Percentiles rank a stretch among this genome's conserved stretches.
These are phyloP conservation scores for Drosophila melanosoma DNA, from an alignment of 2,888 invertebrate genomes.

Conservation along the genomic window DNA sequence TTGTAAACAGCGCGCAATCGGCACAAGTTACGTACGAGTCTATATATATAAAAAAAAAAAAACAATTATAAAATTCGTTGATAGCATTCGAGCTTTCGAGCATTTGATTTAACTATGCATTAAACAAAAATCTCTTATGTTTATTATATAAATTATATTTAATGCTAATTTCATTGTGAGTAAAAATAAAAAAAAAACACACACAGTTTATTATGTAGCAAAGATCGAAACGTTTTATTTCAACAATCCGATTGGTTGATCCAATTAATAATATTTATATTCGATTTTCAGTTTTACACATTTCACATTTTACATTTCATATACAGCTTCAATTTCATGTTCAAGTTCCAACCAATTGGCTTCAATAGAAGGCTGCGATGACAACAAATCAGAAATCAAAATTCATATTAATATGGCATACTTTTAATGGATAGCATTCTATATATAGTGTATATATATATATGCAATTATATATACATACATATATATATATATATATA, in stretches of 20 bases:
- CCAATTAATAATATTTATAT: slow-evolving; percentile 2
- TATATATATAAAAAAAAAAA: slow-evolving; percentile 22
- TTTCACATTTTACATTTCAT: slow-evolving; percentile 2
- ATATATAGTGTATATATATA: slow-evolving; percentile 33
- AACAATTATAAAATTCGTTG: slow-evolving; percentile 46
- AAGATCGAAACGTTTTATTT: slow-evolving; percentile 63
- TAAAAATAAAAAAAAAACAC: slow-evolving; percentile 52
- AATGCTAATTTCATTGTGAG: slow-evolving; percentile 77
- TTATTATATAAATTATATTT: slow-evolving; percentile 75
- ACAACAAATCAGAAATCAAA: slow-evolving; percentile 75
- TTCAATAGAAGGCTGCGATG: slow-evolving; percentile 79
- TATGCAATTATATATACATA: slow-evolving; percentile 16
- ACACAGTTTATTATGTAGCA: slow-evolving; percentile 79
- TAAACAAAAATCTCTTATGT: slow-evolving; percentile 69
- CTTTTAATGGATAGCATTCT: slow-evolving; percentile 50
- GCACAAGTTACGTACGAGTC: slow-evolving; percentile 69
- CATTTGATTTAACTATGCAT: slow-evolving; percentile 71
- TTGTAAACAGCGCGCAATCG: slow-evolving; percentile 76
- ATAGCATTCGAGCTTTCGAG: slow-evolving; percentile 78
- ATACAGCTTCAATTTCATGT: slow-evolving; percentile 24
- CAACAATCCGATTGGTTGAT: slow-evolving; percentile 40
- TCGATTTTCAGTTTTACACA: not conserved
- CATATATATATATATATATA: slow-evolving; percentile 26
- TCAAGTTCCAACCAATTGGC: slow-evolving; percentile 71
- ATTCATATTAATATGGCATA: slow-evolving; percentile 75